Evolutionary conservation across 2,113 vertebrate species (phyloP), one percentile per base, ranked within the genome.

Genomic region (Oostethus manadensis): DNA sequence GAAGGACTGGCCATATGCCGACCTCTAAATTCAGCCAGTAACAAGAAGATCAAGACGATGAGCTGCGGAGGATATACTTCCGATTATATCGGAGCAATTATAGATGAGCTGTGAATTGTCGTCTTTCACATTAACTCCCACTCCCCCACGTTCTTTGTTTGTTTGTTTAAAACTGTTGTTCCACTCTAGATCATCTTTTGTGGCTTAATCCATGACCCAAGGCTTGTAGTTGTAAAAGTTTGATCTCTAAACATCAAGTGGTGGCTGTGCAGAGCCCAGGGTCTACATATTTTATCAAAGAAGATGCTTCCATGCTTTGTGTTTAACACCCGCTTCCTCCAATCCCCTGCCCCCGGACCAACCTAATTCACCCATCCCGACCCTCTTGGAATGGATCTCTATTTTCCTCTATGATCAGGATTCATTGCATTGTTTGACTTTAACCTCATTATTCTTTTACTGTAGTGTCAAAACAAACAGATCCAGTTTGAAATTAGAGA

Each of bases 291-390:
- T 73, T 58, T 18, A 68, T 70, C 1, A n/a, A 62, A 46, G 58
- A 62, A 46, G 58, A 64, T 21, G 29, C 56, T 55, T 73, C 77
- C 71, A 58, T 81, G 67, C 68, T 83, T 40, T 79, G 56, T 64
- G 51, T 80, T 53, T 80, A 80, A 84, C 78, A 64, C 66, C 53
- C 46, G 59, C 77, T 64, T 79, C 66, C 60, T 63, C 51, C 51
- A 64, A 59, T 69, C 29, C 51, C 44, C 68, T 58, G 53, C 54
- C 48, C 60, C 66, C 60, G 66, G 66, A 77, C 64, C 71, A 64
- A 57, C 63, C 33, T 66, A 78, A 66, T 51, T 59, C 74, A 18
- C 23, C 63, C 60, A 15, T 22, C 63, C 69, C 2, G 6, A 46
- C 54, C 54, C 48, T 56, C 50, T 43, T 17, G 18, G n/a, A 20